Conservation (phyloP, 2,113 vertebrate species). For the Callithrix jacchus region DNA sequence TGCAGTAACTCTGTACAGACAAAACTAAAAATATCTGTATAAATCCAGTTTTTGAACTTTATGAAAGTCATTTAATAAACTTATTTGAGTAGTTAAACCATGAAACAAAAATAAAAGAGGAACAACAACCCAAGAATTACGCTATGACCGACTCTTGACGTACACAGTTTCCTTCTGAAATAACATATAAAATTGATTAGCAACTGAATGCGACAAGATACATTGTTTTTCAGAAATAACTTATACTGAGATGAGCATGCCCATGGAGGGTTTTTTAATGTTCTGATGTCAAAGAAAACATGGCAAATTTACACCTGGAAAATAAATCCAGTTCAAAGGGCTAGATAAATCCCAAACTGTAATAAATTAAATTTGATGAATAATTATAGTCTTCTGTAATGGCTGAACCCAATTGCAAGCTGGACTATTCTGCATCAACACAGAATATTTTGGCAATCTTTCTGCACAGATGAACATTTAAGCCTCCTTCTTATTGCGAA, state of each 20-base stretch:
- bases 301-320: background rate
- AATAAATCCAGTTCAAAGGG: background rate
- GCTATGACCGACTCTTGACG: background rate
- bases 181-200: background rate
- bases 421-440: background rate
- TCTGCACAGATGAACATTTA: background rate
- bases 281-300: background rate
- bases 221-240: background rate
- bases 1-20: background rate
- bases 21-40: background rate
- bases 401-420: background rate
- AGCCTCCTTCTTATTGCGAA: background rate
- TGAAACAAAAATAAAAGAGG: background rate
- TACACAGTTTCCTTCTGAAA: background rate
- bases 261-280: background rate
- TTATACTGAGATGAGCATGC: background rate
- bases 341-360: background rate
- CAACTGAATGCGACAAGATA: background rate
- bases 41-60: background rate
- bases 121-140: background rate
- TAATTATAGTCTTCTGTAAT: background rate
- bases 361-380: background rate
- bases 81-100: background rate
- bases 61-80: background rate
- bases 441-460: background rate